Base-by-base conservation (phyloP, 1,140 invertebrate genomes). In the Drosophila punjabiensis region DNA sequence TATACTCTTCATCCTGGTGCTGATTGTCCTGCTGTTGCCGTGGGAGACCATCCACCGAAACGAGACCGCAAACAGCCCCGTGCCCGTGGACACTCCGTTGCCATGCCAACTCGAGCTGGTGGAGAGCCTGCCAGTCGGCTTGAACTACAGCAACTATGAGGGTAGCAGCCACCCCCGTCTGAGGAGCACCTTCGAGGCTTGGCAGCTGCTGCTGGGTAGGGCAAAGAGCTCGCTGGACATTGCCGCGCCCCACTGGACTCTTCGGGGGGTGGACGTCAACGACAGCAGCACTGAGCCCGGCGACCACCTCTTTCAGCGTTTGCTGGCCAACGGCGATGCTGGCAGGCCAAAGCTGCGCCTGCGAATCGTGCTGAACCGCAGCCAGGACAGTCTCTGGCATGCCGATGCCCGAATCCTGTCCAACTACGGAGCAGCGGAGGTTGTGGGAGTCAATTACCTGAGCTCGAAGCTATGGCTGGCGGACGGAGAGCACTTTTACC, bases 401-500 rank as follows among this genome's bases (percentile, higher is more conserved):
- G 85, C 85, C 8, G 85, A 89, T 70, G 85, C 86, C 10, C 59
- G 67, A 18, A 89, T 89, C 18, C 65, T 89, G 16, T 53, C 79
- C 32, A 80, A 86, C 45, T 75, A 76, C 53, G 99, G 99, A n/a
- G 96, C 99, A 30, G 97, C 97, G 53, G 94, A 96, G 94, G 97
- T 80, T 9, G 61, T 65, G 18, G 48, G 53, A 13, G 47, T 80
- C 6, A 66, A 80, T 10, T 43, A 14, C 1, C 94, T 99, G 13
- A 98, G 99, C 91, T 99, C 98, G 0, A 99, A 99, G 94, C 95
- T 99, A 11, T 97, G 96, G 96, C 95, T 99, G 13, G 95, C 98
- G 39, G 99, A 99, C 93, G 94, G 95, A 50, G 95, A 95, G 70
- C 96, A 97, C 91, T 94, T 97, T 68, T 98, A 98, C 91, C 94